Percentiles rank a stretch among this genome's conserved stretches.
Evolutionary conservation across 2,888 invertebrate genomes (phyloP).

Genomic region (Tortricodes alternella): DNA sequence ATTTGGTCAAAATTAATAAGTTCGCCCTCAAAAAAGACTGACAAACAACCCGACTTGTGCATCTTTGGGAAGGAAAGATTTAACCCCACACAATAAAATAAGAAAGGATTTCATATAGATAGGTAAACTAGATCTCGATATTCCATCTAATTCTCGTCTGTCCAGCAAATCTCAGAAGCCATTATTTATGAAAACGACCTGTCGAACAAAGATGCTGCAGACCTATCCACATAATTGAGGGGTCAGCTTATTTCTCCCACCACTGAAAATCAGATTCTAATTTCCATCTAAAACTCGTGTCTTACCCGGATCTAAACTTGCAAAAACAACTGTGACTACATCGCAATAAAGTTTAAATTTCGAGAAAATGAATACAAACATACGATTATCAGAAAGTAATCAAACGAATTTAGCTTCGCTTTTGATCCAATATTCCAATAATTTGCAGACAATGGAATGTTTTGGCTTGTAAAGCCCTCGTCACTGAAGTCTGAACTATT

Average conservation of each 20-base stretch:
- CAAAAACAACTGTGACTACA: too few relatives aligned
- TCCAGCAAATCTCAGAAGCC: slow-evolving; percentile 6
- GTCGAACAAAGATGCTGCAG: slow-evolving; percentile 11
- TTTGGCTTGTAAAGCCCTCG: slow-evolving; percentile 18
- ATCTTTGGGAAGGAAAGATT: background rate
- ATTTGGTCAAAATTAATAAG: too few relatives aligned
- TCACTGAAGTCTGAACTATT: slow-evolving; percentile 12
- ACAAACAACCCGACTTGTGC: too few relatives aligned
- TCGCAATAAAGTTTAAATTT: too few relatives aligned
- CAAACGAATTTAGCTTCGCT: slow-evolving; percentile 14
- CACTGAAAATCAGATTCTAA: too few relatives aligned
- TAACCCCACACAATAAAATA: background rate
- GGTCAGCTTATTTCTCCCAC: slow-evolving; percentile 10
- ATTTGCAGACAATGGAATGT: slow-evolving; percentile 23
- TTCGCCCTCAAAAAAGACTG: too few relatives aligned
- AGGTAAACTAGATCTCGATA: slow-evolving; percentile 6
- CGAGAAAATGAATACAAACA: too few relatives aligned
- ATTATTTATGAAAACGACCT: slow-evolving; percentile 26
- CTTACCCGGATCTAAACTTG: too few relatives aligned
- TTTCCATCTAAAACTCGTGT: too few relatives aligned
- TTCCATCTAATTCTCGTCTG: background rate
- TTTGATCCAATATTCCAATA: slow-evolving; percentile 25
- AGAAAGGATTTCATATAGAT: background rate
- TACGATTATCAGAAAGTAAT: too few relatives aligned
- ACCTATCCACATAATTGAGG: slow-evolving; percentile 23